Evolutionary conservation across 2,113 vertebrate species (phyloP), one percentile per base, ranked within the genome.

Genomic region (Hypocryptadius cinnamomeus): DNA sequence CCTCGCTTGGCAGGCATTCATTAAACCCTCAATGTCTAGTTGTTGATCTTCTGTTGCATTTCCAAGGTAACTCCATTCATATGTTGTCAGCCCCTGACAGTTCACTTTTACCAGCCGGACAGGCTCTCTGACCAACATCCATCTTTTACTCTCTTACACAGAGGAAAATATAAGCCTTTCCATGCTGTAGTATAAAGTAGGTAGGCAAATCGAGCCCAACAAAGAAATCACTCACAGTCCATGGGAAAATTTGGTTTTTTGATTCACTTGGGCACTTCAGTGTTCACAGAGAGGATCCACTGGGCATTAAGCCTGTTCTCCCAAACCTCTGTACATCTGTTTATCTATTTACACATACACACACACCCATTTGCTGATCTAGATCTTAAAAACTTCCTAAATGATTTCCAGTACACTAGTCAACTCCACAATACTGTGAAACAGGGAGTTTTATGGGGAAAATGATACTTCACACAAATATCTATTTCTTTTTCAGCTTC

Each of bases 11-110:
- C 91, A 92, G 53, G 53, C 70, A 76, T 68, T 91, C 89, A 89
- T 85, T 79, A 79, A 92, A 89, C 56, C 39, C n/a, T 72, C 61
- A 66, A 39, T 0, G 0, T 96, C 77, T 79, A 47, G 73, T 64
- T 91, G 84, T 54, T 89, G 87, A 65, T 94, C 73, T 92, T 84
- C 84, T 3, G 2, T 27, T 76, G 73, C 65, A 93, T 95, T 93
- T 96, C 93, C 93, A 93, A 44, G 95, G 91, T 84, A 91, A 95
- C 95, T 92, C 84, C 91, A 87, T 87, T 94, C 70, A 87, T 13
- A 71, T 0, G 3, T 2, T 81, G 87, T 92, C 91, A 93, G 87
- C 48, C 60, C 48, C 35, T 69, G 78, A 92, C 70, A 91, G 61
- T n/a, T 95, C 80, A 89, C 70, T 93, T 86, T 78, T 35, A 66